Base-by-base conservation (phyloP, 1,140 invertebrate genomes). In the Nomia melanderi region DNA sequence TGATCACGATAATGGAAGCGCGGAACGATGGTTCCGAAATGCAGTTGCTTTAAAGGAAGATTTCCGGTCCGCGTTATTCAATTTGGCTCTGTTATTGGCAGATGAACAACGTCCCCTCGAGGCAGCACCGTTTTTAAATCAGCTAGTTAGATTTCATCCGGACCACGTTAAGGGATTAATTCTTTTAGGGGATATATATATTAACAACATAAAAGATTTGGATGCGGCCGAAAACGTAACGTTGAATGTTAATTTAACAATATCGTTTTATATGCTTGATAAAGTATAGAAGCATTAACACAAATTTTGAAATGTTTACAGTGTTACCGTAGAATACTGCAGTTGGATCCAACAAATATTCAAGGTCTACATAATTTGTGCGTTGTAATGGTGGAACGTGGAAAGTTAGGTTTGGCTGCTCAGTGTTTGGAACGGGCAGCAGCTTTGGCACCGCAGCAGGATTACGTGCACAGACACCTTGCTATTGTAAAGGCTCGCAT, bases 331-430 rank as follows among this genome's bases (percentile, higher is more conserved):
- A 94, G 95, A 77, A 98, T 99, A 82, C 89, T 99, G 1, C 94
- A 96, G 82, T 89, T 97, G 53, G 98, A 99, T 79, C 96, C 98
- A 0, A 95, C 95, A 67, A 98, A 99, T 90, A 96, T 98, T 64
- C 98, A 99, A 93, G 98, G 97, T 5, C 92, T 98, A 39, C 98
- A 99, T 91, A 99, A 99, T 91, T 93, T 99, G 6, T 99, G 98
- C 92, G 98, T 99, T 0, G 98, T 99, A 0, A 96, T 97, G 85
- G 98, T 99, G 17, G 98, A 99, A 90, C 94, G 96, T 20, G 98
- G 97, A 0, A 95, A 97, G 81, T 92, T 99, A 14, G 93, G 95
- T 0, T 91, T 95, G 57, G 98, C 98, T 0, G 96, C 97, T 70
- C 94, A 95, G 59, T 99, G 98, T 91, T 93, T 99, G 8, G 93